Conservation (phyloP, 2,113 vertebrate genomes). For the Probosciger aterrimus region DNA sequence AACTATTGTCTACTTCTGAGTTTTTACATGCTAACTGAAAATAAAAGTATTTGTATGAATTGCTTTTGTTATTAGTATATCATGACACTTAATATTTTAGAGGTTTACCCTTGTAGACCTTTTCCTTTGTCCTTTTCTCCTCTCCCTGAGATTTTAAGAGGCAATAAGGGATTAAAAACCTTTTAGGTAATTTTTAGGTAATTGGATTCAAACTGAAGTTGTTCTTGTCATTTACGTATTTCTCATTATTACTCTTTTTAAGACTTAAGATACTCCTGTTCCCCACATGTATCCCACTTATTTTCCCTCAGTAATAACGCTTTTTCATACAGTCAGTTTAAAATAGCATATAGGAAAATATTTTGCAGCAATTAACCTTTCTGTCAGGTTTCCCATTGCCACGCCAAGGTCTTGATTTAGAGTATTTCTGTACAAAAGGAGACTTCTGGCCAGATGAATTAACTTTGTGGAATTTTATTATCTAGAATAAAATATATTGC, state of each 20-base stretch:
- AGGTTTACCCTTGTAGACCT: background rate
- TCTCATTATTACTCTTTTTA: background rate
- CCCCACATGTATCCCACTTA: background rate
- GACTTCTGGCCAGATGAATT: conserved; percentile 59
- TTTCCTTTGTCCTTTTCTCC: background rate
- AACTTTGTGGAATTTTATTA: conserved; percentile 42
- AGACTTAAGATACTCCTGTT: conserved; percentile 6
- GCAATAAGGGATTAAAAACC: conserved; percentile 42
- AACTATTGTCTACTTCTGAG: conserved; percentile 53
- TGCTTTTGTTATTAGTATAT: conserved; percentile 26
- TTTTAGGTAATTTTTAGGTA: background rate
- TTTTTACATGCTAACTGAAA: conserved; percentile 61
- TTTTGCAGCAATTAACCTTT: conserved; percentile 10
- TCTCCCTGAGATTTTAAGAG: background rate
- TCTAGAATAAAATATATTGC: conserved; percentile 47
- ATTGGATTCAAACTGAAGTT: background rate
- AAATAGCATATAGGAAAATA: conserved; percentile 14
- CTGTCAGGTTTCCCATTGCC: conserved; percentile 38
- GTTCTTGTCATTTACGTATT: background rate
- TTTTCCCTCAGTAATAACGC: background rate
- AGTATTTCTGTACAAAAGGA: conserved; percentile 56
- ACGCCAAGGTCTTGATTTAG: conserved; percentile 40
- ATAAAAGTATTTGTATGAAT: conserved; percentile 35
- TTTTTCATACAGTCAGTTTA: conserved; percentile 16
- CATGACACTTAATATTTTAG: background rate